These are phyloP conservation scores for Ophioninae sp. DNA, from an alignment of 2,888 invertebrate species.

Conservation along the genomic window DNA sequence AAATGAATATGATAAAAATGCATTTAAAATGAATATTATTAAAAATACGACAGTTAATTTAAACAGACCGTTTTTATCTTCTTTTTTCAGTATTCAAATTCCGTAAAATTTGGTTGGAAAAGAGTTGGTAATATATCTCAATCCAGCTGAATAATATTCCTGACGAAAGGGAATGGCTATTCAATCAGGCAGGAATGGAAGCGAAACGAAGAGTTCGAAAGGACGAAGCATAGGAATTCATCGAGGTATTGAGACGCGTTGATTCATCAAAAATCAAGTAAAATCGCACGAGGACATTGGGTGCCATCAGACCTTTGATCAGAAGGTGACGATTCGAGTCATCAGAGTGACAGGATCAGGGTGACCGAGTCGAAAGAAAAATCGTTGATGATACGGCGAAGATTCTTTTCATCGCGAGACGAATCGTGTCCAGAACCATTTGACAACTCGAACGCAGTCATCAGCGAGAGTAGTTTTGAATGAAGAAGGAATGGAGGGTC, in stretches of 20 bases:
- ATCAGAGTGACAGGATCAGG: conserved; percentile 9
- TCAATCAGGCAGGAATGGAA: not conserved
- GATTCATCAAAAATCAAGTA: conserved; percentile 18
- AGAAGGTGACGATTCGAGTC: not conserved
- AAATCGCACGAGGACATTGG: conserved; percentile 36
- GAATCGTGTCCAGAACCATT: conserved; percentile 47
- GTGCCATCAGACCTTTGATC: not conserved
- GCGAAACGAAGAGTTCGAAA: not conserved
- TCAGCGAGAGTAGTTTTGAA: conserved; percentile 25
- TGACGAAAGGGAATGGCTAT: not conserved
- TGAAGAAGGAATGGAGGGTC: conserved; percentile 42
- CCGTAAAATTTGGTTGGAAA: not conserved
- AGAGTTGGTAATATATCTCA: not conserved
- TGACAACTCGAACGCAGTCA: not conserved
- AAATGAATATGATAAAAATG: no score
- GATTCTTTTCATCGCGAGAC: conserved; percentile 61
- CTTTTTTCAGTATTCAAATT: not conserved
- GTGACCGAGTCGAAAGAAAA: conserved; percentile 15
- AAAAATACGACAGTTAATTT: no score
- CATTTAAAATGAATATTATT: no score
- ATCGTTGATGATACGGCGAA: conserved; percentile 49
- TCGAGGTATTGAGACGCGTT: not conserved
- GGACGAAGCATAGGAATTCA: not conserved
- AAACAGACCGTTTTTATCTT: not conserved
- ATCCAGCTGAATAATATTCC: not conserved